Percentiles rank a stretch among this genome's conserved stretches.
Conservation (phyloP, 2,797 vertebrate genomes). For the Nyctibius grandis region DNA sequence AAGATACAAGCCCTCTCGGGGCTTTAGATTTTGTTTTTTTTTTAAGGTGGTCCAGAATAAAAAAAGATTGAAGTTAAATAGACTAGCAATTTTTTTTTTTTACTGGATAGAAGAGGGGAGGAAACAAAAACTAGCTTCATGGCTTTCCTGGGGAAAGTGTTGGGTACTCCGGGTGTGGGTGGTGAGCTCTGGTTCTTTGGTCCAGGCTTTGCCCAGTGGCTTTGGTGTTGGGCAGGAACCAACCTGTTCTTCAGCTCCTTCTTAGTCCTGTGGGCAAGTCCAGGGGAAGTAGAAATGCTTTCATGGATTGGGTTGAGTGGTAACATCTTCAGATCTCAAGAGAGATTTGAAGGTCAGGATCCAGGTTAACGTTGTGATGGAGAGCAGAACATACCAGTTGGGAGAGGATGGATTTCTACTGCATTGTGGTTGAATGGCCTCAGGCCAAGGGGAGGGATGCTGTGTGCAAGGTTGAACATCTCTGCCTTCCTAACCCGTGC, state of each 20-base stretch:
- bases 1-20: neutral
- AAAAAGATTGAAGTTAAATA: neutral
- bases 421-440: neutral
- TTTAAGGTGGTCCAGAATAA: neutral
- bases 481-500: too few relatives aligned
- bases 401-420: neutral
- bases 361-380: neutral
- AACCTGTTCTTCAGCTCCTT: neutral
- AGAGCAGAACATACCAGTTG: neutral
- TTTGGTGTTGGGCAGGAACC: neutral
- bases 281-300: neutral
- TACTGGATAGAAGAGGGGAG: too few relatives aligned
- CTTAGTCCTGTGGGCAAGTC: neutral
- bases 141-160: neutral
- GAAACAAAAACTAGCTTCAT: neutral
- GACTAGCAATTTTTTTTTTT: neutral
- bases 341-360: neutral
- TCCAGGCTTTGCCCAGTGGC: neutral
- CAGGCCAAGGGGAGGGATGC: neutral
- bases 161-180: neutral
- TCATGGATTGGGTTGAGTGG: neutral
- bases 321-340: too few relatives aligned
- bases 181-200: neutral
- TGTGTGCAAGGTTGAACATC: neutral
- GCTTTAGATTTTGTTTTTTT: neutral